Evolutionary conservation across 1,140 invertebrate genomes (phyloP).

Genomic region (Bemisia tabaci): DNA sequence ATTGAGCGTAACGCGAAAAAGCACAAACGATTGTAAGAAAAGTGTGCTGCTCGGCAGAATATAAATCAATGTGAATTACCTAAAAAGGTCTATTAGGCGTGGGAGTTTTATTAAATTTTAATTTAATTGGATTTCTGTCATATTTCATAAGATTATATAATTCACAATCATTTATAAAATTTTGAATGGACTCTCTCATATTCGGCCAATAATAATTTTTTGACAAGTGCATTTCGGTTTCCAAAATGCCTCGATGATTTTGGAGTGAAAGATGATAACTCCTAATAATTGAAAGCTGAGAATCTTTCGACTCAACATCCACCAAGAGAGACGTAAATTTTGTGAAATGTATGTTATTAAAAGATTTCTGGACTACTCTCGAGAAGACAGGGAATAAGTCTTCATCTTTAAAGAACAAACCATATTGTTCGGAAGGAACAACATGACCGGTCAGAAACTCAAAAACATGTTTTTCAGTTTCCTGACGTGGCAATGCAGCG

Average conservation of each 20-base stretch:
- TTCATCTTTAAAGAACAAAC: slow-evolving; percentile 2
- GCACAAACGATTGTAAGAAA: no score
- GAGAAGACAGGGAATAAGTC: neutral
- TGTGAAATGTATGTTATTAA: neutral
- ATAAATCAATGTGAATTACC: no score
- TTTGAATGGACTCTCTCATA: slow-evolving; percentile 4
- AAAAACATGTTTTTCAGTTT: neutral
- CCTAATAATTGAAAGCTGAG: neutral
- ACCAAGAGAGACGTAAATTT: neutral
- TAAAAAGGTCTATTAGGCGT: slow-evolving; percentile 4
- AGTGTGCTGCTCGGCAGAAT: no score
- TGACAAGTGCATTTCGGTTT: slow-evolving; percentile 2
- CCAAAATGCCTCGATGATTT: slow-evolving; percentile 10
- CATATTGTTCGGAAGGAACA: neutral
- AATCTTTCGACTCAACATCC: neutral
- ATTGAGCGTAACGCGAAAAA: no score
- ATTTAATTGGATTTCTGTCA: slow-evolving; percentile 6
- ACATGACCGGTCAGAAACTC: neutral
- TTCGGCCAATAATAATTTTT: slow-evolving; percentile 11
- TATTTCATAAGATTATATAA: slow-evolving; percentile 15
- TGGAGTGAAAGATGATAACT: slow-evolving; percentile 6
- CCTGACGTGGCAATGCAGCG: neutral
- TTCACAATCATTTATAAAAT: slow-evolving; percentile 12
- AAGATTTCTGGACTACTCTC: neutral
- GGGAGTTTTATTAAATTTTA: slow-evolving; percentile 18